phyloP scores from a whole-genome alignment of 2,888 invertebrate species.

The Melieria omissa region DNA sequence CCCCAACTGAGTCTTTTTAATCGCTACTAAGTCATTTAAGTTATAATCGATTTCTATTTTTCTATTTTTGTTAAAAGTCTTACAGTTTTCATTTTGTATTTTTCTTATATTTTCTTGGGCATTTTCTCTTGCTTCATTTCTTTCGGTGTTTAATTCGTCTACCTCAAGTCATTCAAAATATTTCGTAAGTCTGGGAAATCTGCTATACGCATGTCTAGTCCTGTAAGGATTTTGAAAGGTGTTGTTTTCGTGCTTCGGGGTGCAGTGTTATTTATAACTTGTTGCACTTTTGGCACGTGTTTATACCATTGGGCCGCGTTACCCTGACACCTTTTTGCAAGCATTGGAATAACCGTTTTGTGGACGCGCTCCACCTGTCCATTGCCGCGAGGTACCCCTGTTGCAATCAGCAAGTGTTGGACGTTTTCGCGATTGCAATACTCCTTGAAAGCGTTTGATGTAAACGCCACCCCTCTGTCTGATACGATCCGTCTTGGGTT shows the following conservation, averaged over 20 bases:
- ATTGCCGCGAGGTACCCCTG: conserved; percentile 2
- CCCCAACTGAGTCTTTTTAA: too few relatives aligned
- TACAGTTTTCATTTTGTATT: too few relatives aligned
- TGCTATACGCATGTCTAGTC: conserved; percentile 2
- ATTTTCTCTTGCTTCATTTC: too few relatives aligned
- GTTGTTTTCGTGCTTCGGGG: conserved; percentile 2
- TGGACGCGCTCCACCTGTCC: conserved; percentile 1
- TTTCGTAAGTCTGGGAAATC: conserved; percentile 2
- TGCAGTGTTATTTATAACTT: too few relatives aligned
- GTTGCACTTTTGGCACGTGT: too few relatives aligned
- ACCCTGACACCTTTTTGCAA: background rate
- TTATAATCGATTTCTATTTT: too few relatives aligned
- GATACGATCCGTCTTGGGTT: conserved; percentile 10
- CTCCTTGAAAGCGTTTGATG: conserved; percentile 6
- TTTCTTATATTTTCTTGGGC: too few relatives aligned
- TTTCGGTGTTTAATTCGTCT: too few relatives aligned
- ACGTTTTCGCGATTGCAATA: conserved; percentile 12
- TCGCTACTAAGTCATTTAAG: background rate
- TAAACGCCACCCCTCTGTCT: conserved; percentile 13
- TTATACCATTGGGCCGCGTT: too few relatives aligned
- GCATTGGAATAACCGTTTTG: conserved; percentile 1
- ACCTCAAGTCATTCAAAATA: conserved; percentile 7
- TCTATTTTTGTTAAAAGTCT: too few relatives aligned
- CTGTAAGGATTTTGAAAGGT: background rate
- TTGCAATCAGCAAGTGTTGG: conserved; percentile 13